Base-by-base conservation (phyloP, 2,113 vertebrate species). In the Corythornis madagascariensis region DNA sequence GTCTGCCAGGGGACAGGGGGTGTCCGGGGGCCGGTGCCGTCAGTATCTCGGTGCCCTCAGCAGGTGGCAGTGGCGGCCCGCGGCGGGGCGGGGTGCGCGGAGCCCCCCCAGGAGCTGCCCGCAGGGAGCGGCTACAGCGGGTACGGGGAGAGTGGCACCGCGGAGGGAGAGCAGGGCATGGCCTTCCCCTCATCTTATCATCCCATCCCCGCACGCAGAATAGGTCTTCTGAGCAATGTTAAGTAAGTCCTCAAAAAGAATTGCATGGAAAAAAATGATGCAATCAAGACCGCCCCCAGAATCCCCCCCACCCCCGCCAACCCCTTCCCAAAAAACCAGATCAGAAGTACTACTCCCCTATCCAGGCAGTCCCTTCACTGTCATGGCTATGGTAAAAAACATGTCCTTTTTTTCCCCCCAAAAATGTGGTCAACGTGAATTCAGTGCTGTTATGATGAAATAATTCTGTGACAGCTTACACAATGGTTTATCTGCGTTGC, bases 1-100 rank as follows among this genome's bases (percentile, higher is more conserved):
- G 19, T 18, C 19, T 47, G 47, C 19, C 47, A 20, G 47, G 21
- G 47, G 47, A 20, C 47, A 10, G 21, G 80, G 63, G 69, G 8
- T 53, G 42, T 4, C 63, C 55, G 25, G 48, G 61, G 83, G 7
- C 52, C n/a, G 6, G 40, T 6, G 0, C 73, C 16, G 72, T 94
- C 96, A 97, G 80, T 97, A 83, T 11, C 97, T n/a, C 25, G 53
- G 80, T 95, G 79, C 76, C 74, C 88, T 95, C 96, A 96, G 94
- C 93, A 97, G 97, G 96, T 97, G 96, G 97, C 97, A 96, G 96
- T 95, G 96, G 81, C 67, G 95, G 86, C 96, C 95, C 69, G 83
- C 31, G 76, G 64, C 92, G 81, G 70, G 74, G 48, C 10, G 40
- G 90, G 82, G 67, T 67, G 59, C 38, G 3, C 12, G 42, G 40